Evolutionary conservation across 2,113 vertebrate genomes (phyloP).

Genomic region (Brachyistius frenatus): DNA sequence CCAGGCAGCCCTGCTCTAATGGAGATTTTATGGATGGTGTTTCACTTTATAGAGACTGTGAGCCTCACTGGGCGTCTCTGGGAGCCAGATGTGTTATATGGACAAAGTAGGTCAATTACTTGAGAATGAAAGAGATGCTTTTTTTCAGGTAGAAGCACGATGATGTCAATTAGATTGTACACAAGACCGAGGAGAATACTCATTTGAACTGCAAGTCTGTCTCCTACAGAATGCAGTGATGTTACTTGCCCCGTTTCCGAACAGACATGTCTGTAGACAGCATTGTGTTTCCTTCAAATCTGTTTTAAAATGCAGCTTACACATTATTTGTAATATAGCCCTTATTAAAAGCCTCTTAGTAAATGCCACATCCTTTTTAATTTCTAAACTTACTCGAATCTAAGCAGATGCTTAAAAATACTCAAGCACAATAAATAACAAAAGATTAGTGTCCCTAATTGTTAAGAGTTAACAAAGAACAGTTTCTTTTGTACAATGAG

Average conservation of each 20-base stretch:
- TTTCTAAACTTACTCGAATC: too few species aligned
- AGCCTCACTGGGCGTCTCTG: constrained; percentile 66
- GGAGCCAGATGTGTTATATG: constrained; percentile 78
- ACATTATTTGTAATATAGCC: too few species aligned
- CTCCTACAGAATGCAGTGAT: constrained; percentile 7
- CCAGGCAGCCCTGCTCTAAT: constrained; percentile 78
- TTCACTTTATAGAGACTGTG: constrained; percentile 79
- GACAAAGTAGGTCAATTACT: constrained; percentile 71
- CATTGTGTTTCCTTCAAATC: too few species aligned
- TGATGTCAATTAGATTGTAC: constrained; percentile 49
- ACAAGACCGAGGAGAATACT: constrained; percentile 2
- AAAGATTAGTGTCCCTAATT: too few species aligned
- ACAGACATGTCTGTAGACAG: background rate
- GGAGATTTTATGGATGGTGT: constrained; percentile 83
- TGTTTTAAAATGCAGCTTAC: too few species aligned
- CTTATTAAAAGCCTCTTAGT: too few species aligned
- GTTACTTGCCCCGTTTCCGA: background rate
- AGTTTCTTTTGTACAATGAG: too few species aligned
- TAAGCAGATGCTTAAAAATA: too few species aligned
- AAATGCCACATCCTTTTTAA: too few species aligned
- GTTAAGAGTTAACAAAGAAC: too few species aligned
- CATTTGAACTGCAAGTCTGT: background rate
- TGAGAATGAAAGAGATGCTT: constrained; percentile 43
- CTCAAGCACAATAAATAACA: too few species aligned
- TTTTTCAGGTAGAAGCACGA: constrained; percentile 55